phyloP scores from a whole-genome alignment of 2,888 invertebrate genomes.

The Tortrix viridana region DNA sequence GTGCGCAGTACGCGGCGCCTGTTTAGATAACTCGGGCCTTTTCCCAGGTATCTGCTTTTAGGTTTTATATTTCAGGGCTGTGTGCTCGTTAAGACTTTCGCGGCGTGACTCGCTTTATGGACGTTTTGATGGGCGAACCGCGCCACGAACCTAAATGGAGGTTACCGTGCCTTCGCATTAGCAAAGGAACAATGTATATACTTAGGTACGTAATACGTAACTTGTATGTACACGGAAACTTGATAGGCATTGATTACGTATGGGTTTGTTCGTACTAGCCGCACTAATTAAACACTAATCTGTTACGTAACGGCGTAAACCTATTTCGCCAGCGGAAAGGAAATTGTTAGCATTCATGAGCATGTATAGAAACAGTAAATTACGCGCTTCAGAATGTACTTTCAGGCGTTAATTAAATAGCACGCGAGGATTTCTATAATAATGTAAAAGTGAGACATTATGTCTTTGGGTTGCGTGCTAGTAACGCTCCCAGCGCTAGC shows the following conservation, averaged over 20 bases:
- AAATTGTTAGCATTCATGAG: slow-evolving; percentile 53
- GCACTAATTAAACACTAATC: slow-evolving; percentile 28
- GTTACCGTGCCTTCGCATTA: slow-evolving; percentile 2
- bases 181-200: slow-evolving; percentile 18
- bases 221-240: slow-evolving; percentile 23
- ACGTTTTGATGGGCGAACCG: slow-evolving; percentile 8
- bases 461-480: slow-evolving; percentile 49
- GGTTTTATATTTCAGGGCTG: slow-evolving; percentile 43
- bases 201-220: slow-evolving; percentile 15
- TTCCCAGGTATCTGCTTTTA: slow-evolving; percentile 43
- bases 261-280: slow-evolving; percentile 13
- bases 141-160: slow-evolving; percentile 24
- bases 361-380: slow-evolving; percentile 53
- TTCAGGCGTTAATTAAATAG: slow-evolving; percentile 48
- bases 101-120: slow-evolving; percentile 26
- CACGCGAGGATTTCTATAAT: slow-evolving; percentile 50
- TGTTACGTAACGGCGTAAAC: slow-evolving; percentile 47
- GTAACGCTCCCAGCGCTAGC: slow-evolving; percentile 29
- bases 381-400: slow-evolving; percentile 52
- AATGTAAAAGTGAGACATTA: slow-evolving; percentile 50
- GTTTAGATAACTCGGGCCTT: slow-evolving; percentile 43
- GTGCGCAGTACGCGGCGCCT: slow-evolving; percentile 50
- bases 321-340: slow-evolving; percentile 56
- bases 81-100: slow-evolving; percentile 37
- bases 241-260: slow-evolving; percentile 23